Base-by-base conservation (phyloP, 1,140 invertebrate genomes). In the Cydia fagiglandana region DNA sequence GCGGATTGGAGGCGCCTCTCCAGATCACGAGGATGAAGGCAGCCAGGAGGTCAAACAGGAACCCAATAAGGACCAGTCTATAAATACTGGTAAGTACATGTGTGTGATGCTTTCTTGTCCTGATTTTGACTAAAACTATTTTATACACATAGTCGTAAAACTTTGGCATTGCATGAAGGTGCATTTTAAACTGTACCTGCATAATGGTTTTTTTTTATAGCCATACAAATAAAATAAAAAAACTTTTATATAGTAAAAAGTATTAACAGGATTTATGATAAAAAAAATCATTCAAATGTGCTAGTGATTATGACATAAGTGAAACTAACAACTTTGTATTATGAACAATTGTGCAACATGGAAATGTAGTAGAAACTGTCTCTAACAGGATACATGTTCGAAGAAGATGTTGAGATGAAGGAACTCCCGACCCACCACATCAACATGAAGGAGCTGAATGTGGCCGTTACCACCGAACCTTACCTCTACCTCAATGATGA, bases 331-430 rank as follows among this genome's bases (percentile, higher is more conserved):
- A 64, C 24, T 9, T 64, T 13, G 38, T 41, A 41, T 64, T 24
- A 64, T 28, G 20, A 66, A 68, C 28, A 68, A 30, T 34, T 34
- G 30, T 68, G 13, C 15, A 68, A 68, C 64, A n/a, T n/a, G 12
- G 30, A 68, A 68, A 68, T 68, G 28, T 34, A 68, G 64, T 68
- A 68, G 64, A 68, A 34, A 68, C 64, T 68, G 64, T 68, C 64
- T 34, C 64, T 68, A 68, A 68, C 64, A 68, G 64, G 64, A 68
- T 68, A 56, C 53, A 56, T 56, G 17, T 56, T 68, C 64, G 64
- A 68, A 34, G 64, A 68, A 38, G 64, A 68, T 17, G 64, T 68
- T 30, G 64, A 68, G 30, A 68, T 68, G 64, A 68, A 30, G 15
- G 64, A 68, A 30, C n/a, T 34, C 10, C 15, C 28, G n/a, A 17